Percentiles rank a stretch among this genome's conserved stretches.
Evolutionary conservation across 2,888 invertebrate genomes (phyloP).

Genomic region (Matsumyia berberina): DNA sequence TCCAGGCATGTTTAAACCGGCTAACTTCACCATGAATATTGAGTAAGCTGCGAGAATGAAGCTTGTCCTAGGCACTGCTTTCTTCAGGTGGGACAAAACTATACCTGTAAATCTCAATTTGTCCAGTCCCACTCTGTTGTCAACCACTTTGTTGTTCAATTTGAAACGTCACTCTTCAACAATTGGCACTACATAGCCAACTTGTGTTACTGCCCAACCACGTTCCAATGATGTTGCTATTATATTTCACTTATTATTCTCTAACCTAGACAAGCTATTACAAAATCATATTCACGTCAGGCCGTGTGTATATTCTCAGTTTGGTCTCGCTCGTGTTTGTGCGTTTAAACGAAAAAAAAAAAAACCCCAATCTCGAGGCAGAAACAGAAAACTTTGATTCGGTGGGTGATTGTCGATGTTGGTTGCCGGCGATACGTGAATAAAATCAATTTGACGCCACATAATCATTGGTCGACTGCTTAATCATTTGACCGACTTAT

Average conservation of each 20-base stretch:
- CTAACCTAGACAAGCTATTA: conserved; percentile 16
- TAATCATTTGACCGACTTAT: conserved; percentile 27
- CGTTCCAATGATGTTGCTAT: conserved; percentile 45
- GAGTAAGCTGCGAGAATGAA: too few relatives aligned
- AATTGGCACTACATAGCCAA: not conserved
- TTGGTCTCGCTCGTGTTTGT: conserved; percentile 1
- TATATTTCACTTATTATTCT: conserved; percentile 33
- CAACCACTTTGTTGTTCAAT: not conserved
- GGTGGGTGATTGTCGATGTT: not conserved
- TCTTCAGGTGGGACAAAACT: too few relatives aligned
- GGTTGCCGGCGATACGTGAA: too few relatives aligned
- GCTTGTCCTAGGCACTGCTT: too few relatives aligned
- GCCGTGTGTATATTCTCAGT: too few relatives aligned
- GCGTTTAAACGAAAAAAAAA: not conserved
- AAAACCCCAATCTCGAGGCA: not conserved
- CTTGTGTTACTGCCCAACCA: conserved; percentile 26
- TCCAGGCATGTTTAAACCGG: too few relatives aligned
- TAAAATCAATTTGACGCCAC: conserved; percentile 9
- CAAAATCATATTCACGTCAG: conserved; percentile 12
- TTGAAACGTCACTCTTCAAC: not conserved
- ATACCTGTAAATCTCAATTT: too few relatives aligned
- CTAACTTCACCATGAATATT: too few relatives aligned
- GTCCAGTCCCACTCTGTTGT: too few relatives aligned
- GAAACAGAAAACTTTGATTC: conserved; percentile 33
- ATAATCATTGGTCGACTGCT: not conserved